Evolutionary conservation across 2,888 invertebrate genomes (phyloP).

Genomic region (Xylophagus ater): DNA sequence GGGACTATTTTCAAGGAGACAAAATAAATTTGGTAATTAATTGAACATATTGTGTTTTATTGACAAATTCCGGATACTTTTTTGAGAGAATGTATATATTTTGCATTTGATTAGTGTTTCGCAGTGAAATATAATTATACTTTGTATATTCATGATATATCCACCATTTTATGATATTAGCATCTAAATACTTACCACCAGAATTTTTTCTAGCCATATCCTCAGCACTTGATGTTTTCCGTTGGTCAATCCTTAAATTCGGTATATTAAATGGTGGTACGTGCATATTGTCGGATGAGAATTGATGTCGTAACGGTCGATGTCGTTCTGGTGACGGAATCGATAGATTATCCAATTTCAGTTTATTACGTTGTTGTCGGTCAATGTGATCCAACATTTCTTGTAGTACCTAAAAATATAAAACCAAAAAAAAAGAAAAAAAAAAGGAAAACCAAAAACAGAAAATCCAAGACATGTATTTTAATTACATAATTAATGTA

Average conservation of each 20-base stretch:
- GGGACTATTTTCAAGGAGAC: no score
- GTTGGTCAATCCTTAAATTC: constrained; percentile 73
- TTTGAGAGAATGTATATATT: no score
- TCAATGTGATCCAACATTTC: constrained; percentile 89
- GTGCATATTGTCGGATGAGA: constrained; percentile 77
- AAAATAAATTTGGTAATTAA: not conserved
- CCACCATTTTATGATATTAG: no score
- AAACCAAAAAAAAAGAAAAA: not conserved
- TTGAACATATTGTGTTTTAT: not conserved
- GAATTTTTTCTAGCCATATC: constrained; percentile 85
- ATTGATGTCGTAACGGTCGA: constrained; percentile 65
- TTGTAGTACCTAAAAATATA: constrained; percentile 56
- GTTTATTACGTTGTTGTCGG: constrained; percentile 76
- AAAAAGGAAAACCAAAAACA: no score
- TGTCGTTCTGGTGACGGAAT: constrained; percentile 66
- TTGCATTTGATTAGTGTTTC: no score
- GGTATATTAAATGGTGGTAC: constrained; percentile 78
- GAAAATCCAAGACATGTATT: no score
- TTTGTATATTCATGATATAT: no score
- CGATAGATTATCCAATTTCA: constrained; percentile 71
- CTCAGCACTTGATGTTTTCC: constrained; percentile 83
- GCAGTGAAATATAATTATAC: no score
- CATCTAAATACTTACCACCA: constrained; percentile 54
- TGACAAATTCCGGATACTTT: no score
- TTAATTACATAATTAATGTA: no score